phyloP scores from a whole-genome alignment of 2,888 invertebrate genomes.

The Orthosia incerta region DNA sequence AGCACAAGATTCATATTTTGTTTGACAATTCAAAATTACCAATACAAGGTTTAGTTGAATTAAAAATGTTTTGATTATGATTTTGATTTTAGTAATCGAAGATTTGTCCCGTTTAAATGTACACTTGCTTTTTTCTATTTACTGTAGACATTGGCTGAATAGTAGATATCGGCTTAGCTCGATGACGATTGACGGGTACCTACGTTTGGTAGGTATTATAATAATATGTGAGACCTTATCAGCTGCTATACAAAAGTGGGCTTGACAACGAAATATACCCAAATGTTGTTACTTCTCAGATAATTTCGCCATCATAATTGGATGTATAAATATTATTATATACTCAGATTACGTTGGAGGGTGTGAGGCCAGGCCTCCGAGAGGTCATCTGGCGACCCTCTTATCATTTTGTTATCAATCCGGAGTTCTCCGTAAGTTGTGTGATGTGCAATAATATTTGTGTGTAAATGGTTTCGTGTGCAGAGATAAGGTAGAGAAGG shows the following conservation, averaged over 20 bases:
- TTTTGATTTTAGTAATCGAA: too few relatives aligned
- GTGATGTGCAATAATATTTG: slow-evolving; percentile 55
- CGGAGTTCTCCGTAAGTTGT: slow-evolving; percentile 47
- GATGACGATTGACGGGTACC: too few relatives aligned
- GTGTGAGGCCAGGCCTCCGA: slow-evolving; percentile 66
- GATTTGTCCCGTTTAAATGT: too few relatives aligned
- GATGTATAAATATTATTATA: slow-evolving; percentile 21
- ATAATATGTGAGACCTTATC: too few relatives aligned
- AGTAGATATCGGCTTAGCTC: too few relatives aligned
- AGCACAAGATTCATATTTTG: too few relatives aligned
- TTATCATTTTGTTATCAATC: slow-evolving; percentile 48
- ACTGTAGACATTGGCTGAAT: too few relatives aligned
- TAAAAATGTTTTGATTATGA: too few relatives aligned
- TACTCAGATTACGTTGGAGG: slow-evolving; percentile 53
- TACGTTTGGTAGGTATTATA: too few relatives aligned
- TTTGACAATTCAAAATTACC: too few relatives aligned
- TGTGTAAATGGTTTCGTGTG: slow-evolving; percentile 27
- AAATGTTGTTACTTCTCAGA: slow-evolving; percentile 32
- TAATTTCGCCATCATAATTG: slow-evolving; percentile 25
- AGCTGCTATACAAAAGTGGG: not conserved
- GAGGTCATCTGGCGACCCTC: slow-evolving; percentile 45
- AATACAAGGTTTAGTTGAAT: too few relatives aligned
- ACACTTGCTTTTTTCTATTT: too few relatives aligned
- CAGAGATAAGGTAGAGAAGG: slow-evolving; percentile 18
- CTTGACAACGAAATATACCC: slow-evolving; percentile 18